A percentile compares a stretch with the other conserved stretches of the same genome.
These are phyloP conservation scores for Lamellibrachia columna DNA, from an alignment of 2,888 invertebrate genomes.

Conservation along the genomic window DNA sequence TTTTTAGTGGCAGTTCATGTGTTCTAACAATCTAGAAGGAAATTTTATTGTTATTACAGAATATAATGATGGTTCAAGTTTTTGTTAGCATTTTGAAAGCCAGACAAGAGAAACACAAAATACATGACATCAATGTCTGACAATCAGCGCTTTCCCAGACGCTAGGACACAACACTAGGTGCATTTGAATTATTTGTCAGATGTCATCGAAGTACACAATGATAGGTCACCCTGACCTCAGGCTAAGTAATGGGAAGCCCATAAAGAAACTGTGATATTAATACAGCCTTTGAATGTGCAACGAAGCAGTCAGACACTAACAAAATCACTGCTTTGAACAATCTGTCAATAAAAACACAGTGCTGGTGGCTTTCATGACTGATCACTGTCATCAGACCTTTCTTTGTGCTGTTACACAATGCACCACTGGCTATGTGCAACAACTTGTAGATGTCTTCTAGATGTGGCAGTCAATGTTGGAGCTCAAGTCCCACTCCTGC, in stretches of 20 bases:
- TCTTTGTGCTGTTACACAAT: neutral
- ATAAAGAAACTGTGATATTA: neutral
- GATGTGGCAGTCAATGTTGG: neutral
- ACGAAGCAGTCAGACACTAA: neutral
- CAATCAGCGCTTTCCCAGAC: neutral
- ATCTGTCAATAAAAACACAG: neutral
- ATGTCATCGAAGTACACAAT: neutral
- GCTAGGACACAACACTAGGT: neutral
- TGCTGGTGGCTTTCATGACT: neutral
- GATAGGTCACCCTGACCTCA: neutral
- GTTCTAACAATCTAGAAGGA: neutral
- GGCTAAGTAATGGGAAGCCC: neutral
- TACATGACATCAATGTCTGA: neutral
- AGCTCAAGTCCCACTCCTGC: neutral
- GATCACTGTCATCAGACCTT: neutral
- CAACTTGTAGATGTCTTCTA: neutral
- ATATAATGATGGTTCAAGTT: too few species aligned
- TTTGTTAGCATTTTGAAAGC: too few species aligned
- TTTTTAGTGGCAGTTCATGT: neutral
- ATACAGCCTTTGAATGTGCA: neutral
- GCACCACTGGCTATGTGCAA: neutral
- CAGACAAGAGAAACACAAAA: too few species aligned
- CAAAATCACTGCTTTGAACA: neutral
- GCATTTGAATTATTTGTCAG: neutral
- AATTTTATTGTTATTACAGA: too few species aligned